Base-by-base conservation (phyloP, 2,797 vertebrate species). In the Enteromius fasciolatus region DNA sequence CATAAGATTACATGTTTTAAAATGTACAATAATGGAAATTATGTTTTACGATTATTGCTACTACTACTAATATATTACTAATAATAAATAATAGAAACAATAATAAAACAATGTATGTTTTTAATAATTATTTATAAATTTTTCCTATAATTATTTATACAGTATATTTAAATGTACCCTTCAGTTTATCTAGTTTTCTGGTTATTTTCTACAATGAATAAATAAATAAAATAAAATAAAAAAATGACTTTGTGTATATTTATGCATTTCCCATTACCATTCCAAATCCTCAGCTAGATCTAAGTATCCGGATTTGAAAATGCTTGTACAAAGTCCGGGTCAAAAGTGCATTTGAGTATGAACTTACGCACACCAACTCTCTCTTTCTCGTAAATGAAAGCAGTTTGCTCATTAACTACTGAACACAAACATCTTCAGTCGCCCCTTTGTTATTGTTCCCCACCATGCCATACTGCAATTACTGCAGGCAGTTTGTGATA, bases 401-500 rank as follows among this genome's bases (percentile, higher is more conserved):
- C 69, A 57, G 57, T 86, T 87, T 86, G 76, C 64, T 82, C 83
- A 83, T 75, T 84, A 82, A 76, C 69, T 82, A 74, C 84, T 54
- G 69, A 69, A 41, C 70, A 78, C 73, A 76, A 78, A 85, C 84
- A 84, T 72, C 67, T 81, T 85, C 44, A 81, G 72, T 67, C 41
- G 17, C 82, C 73, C 39, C 64, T 81, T 75, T 83, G 77, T 83
- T 83, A 82, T 84, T 83, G 79, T 80, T 82, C 72, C 80, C 84
- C 77, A 77, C 59, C 63, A 75, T 70, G 67, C 72, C 78, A 77
- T 68, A 78, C 14, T 44, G 50, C 69, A 81, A 87, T 87, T 88
- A 85, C 72, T 81, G 67, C 44, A 63, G 74, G 77, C 83, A 82
- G 74, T 86, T 84, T 86, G 86, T 77, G 80, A 85, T 85, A 89